A percentile compares a stretch with the other conserved stretches of the same genome.
Conservation (phyloP, 1,140 invertebrate genomes). For the Bombus soroeensis region DNA sequence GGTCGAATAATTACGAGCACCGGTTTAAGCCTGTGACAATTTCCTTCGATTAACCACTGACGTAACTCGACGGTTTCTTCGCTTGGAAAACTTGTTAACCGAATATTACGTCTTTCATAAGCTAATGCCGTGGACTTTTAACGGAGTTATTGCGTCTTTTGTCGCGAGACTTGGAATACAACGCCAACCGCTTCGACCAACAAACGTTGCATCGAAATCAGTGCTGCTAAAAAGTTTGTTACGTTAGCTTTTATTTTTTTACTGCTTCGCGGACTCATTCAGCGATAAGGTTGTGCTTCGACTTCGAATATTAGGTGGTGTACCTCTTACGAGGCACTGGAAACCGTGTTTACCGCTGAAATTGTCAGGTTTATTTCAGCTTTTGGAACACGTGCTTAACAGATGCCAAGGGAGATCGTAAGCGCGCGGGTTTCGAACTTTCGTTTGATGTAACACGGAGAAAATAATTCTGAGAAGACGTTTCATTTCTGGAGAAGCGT, state of each 20-base stretch:
- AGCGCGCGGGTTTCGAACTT: neutral
- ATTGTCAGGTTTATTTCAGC: constrained; percentile 4
- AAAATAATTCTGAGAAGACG: neutral
- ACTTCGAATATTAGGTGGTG: neutral
- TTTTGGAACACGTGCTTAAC: constrained; percentile 5
- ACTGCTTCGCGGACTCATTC: neutral
- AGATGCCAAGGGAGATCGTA: neutral
- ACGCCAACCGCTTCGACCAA: neutral
- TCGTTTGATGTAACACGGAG: no score
- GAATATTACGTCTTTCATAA: constrained; percentile 1
- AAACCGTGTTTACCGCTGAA: neutral
- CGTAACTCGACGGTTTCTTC: neutral
- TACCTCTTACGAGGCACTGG: neutral
- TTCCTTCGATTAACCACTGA: constrained; percentile 10
- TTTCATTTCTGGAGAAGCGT: neutral
- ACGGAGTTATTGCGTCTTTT: neutral
- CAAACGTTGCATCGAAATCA: neutral
- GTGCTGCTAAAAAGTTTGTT: neutral
- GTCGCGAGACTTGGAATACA: neutral
- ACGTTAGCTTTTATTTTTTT: neutral
- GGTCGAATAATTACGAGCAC: neutral
- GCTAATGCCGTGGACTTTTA: neutral
- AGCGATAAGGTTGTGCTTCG: neutral
- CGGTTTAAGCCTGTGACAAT: neutral
- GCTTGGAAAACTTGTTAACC: neutral